A percentile compares a stretch with the other conserved stretches of the same genome.
These are phyloP conservation scores for Mesocricetus auratus DNA, from an alignment of 2,113 vertebrate species.

Conservation along the genomic window DNA sequence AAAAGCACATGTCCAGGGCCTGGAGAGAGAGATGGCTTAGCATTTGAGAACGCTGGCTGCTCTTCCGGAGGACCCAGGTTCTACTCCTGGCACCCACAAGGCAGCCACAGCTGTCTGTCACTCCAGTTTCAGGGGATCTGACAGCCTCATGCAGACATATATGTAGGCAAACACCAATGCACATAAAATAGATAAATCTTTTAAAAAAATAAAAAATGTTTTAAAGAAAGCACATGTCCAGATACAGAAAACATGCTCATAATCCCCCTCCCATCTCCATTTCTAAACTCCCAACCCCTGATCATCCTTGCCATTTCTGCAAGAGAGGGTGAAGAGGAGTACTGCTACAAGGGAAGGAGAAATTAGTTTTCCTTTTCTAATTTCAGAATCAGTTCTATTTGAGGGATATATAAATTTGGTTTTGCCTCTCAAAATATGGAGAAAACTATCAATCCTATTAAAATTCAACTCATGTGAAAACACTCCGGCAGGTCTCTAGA, in stretches of 20 bases:
- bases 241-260: neutral
- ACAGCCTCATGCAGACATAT: neutral
- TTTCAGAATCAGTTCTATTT: neutral
- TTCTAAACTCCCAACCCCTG: neutral
- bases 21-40: neutral
- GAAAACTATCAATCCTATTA: neutral
- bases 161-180: neutral
- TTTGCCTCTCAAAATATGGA: conserved; percentile 2
- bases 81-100: neutral
- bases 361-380: neutral
- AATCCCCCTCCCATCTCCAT: neutral
- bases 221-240: neutral
- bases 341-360: neutral
- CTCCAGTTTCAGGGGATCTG: neutral
- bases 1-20: neutral
- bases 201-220: neutral
- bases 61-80: neutral
- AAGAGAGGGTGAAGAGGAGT: neutral
- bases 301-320: neutral
- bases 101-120: neutral
- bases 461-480: conserved; percentile 6
- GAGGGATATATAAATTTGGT: neutral
- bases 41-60: neutral
- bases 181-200: neutral
- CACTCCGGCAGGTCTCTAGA: neutral